Evolutionary conservation across 2,888 invertebrate species (phyloP), one percentile per base, ranked within the genome.

Genomic region (Xiphydria camelus): DNA sequence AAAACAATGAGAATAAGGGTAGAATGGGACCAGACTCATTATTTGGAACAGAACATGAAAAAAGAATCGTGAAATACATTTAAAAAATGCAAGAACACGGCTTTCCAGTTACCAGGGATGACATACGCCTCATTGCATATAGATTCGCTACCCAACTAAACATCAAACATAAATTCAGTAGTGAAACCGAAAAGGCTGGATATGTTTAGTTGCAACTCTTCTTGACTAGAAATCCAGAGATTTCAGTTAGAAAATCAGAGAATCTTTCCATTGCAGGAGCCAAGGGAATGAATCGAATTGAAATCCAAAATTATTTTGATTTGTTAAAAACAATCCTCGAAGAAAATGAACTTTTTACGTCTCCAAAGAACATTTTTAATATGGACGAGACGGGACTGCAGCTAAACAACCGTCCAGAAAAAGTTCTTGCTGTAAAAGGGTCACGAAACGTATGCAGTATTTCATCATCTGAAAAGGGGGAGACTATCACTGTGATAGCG

Each of bases 351-450:
- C 54, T 65, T 17, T 14, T 59, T 31, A 52, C 56, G 41, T 61
- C 64, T 45, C 66, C 60, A 12, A 57, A 51, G 25, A 33, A 56
- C 42, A 64, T 76, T 18, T 76, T 54, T 41, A 76, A 76, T 57
- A 54, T 68, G 47, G 72, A 74, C 46, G 72, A 76, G 55, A 67
- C 59, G 17, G 71, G 70, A 3, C 45, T 72, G 4, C 70, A 72
- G 41, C 54, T 70, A 3, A 75, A 75, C 18, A 72, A 73, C 51
- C 66, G 63, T 49, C 61, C 70, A 23, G 62, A 64, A 3, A 61
- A 68, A 50, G 66, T 76, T 21, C 19, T 75, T 20, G 70, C 66
- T 9, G 51, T 46, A 19, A 71, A 65, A 53, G 73, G 70, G 4
- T 18, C 52, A 22, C 71, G 62, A 45, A 57, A 55, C 33, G 67